Evolutionary conservation across 2,888 invertebrate species (phyloP).

Genomic region (Adineta ricciae): DNA sequence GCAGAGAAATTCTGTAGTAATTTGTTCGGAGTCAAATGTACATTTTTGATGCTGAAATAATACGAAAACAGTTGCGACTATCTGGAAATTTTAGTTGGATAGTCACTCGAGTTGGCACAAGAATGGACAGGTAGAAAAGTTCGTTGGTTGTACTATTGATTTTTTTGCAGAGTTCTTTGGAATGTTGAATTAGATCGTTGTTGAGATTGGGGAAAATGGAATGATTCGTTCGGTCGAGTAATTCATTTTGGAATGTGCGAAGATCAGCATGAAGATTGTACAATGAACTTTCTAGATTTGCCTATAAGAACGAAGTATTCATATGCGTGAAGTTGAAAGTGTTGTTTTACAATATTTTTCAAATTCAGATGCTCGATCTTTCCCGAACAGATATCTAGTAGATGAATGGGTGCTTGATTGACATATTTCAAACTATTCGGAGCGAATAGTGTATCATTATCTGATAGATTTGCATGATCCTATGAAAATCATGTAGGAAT

Average conservation of each 20-base stretch:
- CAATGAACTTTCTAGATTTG: neutral
- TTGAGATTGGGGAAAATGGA: neutral
- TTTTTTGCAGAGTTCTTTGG: neutral
- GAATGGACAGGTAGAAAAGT: neutral
- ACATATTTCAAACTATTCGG: neutral
- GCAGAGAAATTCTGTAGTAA: neutral
- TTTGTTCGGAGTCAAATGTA: neutral
- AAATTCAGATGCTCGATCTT: conserved; percentile 1
- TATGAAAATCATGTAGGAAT: neutral
- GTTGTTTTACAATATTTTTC: neutral
- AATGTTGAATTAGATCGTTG: neutral
- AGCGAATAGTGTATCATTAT: neutral
- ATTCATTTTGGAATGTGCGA: neutral
- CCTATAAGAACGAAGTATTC: neutral
- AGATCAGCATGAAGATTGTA: neutral
- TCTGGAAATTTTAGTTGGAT: no score
- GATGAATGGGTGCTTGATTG: neutral
- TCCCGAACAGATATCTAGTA: neutral
- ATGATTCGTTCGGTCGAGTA: neutral
- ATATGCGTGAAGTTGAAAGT: neutral
- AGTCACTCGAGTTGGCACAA: neutral
- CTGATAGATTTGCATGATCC: conserved; percentile 2
- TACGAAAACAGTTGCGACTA: no score
- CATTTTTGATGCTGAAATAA: neutral
- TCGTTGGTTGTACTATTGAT: neutral